Evolutionary conservation across 2,113 vertebrate species (phyloP).

Genomic region (Caranx melampygus): DNA sequence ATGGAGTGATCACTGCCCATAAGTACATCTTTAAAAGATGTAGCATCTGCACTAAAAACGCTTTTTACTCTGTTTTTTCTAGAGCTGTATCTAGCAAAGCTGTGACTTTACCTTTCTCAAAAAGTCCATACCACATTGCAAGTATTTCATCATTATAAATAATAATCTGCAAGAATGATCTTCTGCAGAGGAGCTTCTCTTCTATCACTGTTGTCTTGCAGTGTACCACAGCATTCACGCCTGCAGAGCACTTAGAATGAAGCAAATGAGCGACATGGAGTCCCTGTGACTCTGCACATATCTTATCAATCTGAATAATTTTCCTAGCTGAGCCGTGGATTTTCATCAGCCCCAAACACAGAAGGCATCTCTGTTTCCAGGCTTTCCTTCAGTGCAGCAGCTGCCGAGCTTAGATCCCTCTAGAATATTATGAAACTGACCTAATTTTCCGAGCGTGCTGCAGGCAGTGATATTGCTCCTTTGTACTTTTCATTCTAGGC

Average conservation of each 20-base stretch:
- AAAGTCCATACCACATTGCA: not conserved
- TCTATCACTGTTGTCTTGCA: not conserved
- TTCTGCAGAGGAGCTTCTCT: not conserved
- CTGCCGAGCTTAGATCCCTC: constrained; percentile 69
- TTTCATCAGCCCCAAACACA: constrained; percentile 39
- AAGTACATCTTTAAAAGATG: not conserved
- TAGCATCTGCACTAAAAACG: not conserved
- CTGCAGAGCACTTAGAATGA: constrained; percentile 30
- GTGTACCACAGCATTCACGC: not conserved
- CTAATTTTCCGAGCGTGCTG: constrained; percentile 75
- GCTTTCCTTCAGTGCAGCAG: constrained; percentile 57
- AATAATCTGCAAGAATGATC: not conserved
- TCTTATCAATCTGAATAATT: constrained; percentile 50
- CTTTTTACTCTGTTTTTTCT: not conserved
- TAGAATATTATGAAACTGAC: constrained; percentile 80
- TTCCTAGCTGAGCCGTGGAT: constrained; percentile 28
- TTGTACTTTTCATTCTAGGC: constrained; percentile 79
- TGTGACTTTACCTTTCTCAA: not conserved
- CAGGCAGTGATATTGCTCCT: constrained; percentile 71
- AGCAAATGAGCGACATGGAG: constrained; percentile 5
- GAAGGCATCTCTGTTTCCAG: constrained; percentile 43
- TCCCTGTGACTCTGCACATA: not conserved
- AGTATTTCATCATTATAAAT: not conserved
- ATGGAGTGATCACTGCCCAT: constrained; percentile 8
- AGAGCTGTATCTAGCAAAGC: not conserved